These are phyloP conservation scores for Drosophila subobscura DNA, from an alignment of 1,140 invertebrate species.

Conservation along the genomic window DNA sequence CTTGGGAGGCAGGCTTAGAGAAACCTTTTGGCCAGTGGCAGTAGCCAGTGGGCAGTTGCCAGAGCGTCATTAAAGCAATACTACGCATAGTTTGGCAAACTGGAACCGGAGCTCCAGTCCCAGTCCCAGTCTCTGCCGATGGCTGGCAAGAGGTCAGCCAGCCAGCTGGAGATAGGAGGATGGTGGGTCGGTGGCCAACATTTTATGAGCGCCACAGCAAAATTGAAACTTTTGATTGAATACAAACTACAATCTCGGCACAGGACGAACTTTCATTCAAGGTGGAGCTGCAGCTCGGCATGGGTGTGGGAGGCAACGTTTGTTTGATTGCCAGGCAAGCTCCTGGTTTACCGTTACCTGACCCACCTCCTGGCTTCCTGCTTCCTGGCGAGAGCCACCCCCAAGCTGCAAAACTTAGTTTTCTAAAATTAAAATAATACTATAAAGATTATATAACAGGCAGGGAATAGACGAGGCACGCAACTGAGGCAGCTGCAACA, in stretches of 20 bases:
- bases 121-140: neutral
- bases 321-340: slow-evolving; percentile 35
- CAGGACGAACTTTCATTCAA: slow-evolving; percentile 52
- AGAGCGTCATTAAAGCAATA: slow-evolving; percentile 69
- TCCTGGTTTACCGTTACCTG: slow-evolving; percentile 43
- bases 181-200: slow-evolving; percentile 17
- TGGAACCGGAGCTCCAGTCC: slow-evolving; percentile 14
- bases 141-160: slow-evolving; percentile 41
- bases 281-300: slow-evolving; percentile 30
- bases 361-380: slow-evolving; percentile 10
- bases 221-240: slow-evolving; percentile 82
- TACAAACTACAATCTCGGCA: slow-evolving; percentile 75
- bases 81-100: slow-evolving; percentile 70
- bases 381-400: slow-evolving; percentile 17
- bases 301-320: neutral
- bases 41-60: slow-evolving; percentile 6
- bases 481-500: slow-evolving; percentile 13
- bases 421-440: slow-evolving; percentile 82
- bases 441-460: slow-evolving; percentile 74
- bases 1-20: slow-evolving; percentile 21
- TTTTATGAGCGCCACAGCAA: slow-evolving; percentile 64
- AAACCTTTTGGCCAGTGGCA: slow-evolving; percentile 32
- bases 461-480: slow-evolving; percentile 23
- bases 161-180: neutral
- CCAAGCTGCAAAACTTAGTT: slow-evolving; percentile 63